A percentile compares a stretch with the other conserved stretches of the same genome.
These are phyloP conservation scores for Pectinophora gossypiella DNA, from an alignment of 1,140 invertebrate species.

Conservation along the genomic window DNA sequence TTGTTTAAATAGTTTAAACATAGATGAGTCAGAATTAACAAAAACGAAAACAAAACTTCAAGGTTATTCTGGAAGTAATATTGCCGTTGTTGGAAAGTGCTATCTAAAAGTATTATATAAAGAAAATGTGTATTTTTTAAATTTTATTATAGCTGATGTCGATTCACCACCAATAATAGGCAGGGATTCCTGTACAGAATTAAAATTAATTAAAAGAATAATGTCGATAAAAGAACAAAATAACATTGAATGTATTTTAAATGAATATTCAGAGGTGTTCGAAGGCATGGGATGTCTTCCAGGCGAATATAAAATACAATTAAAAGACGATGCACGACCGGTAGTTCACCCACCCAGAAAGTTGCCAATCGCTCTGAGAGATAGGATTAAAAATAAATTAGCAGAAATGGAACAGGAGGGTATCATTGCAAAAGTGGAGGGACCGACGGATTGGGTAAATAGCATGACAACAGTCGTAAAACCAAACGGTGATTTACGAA, in stretches of 20 bases:
- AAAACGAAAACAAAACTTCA: not conserved
- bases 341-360: conserved; percentile 10
- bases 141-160: conserved; percentile 7
- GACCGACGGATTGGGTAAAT: no score
- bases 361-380: conserved; percentile 6
- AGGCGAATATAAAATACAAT: conserved; percentile 8
- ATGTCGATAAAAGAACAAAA: not conserved
- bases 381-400: conserved; percentile 6
- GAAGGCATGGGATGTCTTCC: conserved; percentile 7
- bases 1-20: not conserved
- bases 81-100: conserved; percentile 8
- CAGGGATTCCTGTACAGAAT: conserved; percentile 3
- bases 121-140: not conserved
- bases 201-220: conserved; percentile 4
- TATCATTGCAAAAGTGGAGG: conserved; percentile 2
- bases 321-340: conserved; percentile 3
- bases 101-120: conserved; percentile 8
- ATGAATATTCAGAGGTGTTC: conserved; percentile 7
- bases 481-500: no score
- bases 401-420: not conserved
- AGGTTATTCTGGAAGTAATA: conserved; percentile 4
- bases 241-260: not conserved
- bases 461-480: no score
- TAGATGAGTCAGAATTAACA: not conserved
- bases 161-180: conserved; percentile 6